Conservation (phyloP, 35 echinoderm and acorn worm species). For the Holothuria glaberrima region DNA sequence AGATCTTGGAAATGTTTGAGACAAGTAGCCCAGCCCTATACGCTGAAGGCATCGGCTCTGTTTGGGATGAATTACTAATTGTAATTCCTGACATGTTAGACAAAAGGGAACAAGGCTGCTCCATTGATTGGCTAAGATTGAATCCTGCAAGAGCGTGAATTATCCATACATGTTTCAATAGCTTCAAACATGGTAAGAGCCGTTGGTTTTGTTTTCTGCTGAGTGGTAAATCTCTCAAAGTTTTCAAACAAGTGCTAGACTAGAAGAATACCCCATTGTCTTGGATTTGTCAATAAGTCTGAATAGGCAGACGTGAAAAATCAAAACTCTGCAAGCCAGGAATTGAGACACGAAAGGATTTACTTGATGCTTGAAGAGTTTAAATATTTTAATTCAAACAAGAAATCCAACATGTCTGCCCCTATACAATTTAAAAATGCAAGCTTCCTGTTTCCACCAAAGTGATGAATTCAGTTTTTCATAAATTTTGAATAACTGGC, state of each 20-base stretch:
- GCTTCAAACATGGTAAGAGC: not conserved
- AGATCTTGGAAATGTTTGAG: conserved; percentile 10
- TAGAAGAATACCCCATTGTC: conserved; percentile 24
- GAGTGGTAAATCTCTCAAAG: conserved; percentile 39
- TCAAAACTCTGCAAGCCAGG: too few relatives aligned
- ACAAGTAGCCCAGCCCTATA: not conserved
- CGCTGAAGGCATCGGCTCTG: not conserved
- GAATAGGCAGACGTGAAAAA: not conserved
- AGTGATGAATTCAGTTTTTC: too few relatives aligned
- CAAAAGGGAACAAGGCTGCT: conserved; percentile 1
- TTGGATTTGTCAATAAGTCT: conserved; percentile 39
- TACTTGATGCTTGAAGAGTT: too few relatives aligned
- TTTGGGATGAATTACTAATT: conserved; percentile 39
- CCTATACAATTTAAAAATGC: too few relatives aligned
- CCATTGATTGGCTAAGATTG: conserved; percentile 12
- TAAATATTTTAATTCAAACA: too few relatives aligned
- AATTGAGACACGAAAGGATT: too few relatives aligned
- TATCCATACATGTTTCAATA: not conserved
- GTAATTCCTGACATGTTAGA: conserved; percentile 14
- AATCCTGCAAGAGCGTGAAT: conserved; percentile 24
- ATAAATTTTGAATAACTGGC: too few relatives aligned
- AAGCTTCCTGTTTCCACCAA: too few relatives aligned
- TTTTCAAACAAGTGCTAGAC: conserved; percentile 34
- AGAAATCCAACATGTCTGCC: too few relatives aligned
- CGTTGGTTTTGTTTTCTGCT: conserved; percentile 20